Conservation (phyloP, 92 coral and sea anemone genomes). For the Nematostella vectensis region DNA sequence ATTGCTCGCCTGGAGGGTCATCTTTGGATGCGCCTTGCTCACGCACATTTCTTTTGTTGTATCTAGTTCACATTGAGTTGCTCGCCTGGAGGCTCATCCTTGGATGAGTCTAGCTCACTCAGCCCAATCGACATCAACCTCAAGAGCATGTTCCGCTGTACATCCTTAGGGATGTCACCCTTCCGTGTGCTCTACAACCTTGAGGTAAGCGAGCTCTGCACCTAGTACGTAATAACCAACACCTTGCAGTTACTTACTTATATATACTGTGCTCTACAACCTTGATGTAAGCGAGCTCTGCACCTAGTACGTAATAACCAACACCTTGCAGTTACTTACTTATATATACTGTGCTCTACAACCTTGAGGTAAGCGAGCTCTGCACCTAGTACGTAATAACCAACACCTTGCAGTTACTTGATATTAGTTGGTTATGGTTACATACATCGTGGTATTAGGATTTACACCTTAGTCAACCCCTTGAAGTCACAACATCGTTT, state of each 20-base stretch:
- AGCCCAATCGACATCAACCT: constrained; percentile 35
- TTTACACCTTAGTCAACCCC: no score
- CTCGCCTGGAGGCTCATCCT: constrained; percentile 51
- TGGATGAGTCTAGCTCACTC: constrained; percentile 34
- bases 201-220: constrained; percentile 54
- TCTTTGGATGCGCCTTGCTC: constrained; percentile 45
- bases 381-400: no score
- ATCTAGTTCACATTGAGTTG: constrained; percentile 39
- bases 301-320: no score
- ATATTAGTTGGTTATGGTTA: constrained; percentile 20
- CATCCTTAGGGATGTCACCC: constrained; percentile 72
- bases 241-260: not conserved
- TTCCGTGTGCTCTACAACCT: constrained; percentile 56
- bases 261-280: constrained; percentile 35
- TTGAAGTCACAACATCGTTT: no score
- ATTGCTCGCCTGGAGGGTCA: constrained; percentile 65
- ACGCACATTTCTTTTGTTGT: no score
- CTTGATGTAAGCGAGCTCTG: constrained; percentile 28
- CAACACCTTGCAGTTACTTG: not conserved
- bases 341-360: constrained; percentile 44
- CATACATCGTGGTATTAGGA: constrained; percentile 29
- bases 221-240: no score
- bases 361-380: constrained; percentile 56
- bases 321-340: no score
- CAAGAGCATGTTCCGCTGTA: constrained; percentile 82